Conservation (phyloP, 2,797 vertebrate genomes). For the Mycteria americana region DNA sequence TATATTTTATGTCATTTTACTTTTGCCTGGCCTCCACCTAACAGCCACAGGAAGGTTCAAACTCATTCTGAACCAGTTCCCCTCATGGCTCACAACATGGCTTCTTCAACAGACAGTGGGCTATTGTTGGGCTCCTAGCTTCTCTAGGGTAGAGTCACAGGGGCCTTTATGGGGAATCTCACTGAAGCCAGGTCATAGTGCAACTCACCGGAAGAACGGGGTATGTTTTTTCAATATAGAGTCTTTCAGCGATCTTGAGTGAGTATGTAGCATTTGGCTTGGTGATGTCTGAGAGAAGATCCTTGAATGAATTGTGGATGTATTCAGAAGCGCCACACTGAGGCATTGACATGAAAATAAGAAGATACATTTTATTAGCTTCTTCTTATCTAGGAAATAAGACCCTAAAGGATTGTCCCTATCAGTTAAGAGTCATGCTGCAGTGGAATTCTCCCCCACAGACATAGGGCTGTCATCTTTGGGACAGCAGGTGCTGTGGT, state of each 20-base stretch:
- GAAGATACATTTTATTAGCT: background rate
- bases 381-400: background rate
- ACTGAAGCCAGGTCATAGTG: background rate
- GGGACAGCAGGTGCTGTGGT: background rate
- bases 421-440: background rate
- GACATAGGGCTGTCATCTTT: background rate
- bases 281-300: conserved; percentile 73
- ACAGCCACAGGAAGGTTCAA: background rate
- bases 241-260: conserved; percentile 81
- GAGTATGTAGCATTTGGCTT: conserved; percentile 69
- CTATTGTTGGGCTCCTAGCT: background rate
- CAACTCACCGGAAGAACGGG: conserved; percentile 78
- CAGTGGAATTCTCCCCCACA: background rate
- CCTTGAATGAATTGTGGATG: conserved; percentile 62
- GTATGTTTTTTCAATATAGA: conserved; percentile 83
- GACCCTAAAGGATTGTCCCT: background rate
- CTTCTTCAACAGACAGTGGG: background rate
- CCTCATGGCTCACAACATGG: background rate
- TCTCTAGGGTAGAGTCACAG: background rate
- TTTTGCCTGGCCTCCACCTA: background rate
- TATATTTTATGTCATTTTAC: background rate
- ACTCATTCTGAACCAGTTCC: background rate
- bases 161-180: background rate
- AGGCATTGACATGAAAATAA: background rate
- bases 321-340: conserved; percentile 41